Base-by-base conservation (phyloP, 2,888 invertebrate genomes). In the Phania funesta region DNA sequence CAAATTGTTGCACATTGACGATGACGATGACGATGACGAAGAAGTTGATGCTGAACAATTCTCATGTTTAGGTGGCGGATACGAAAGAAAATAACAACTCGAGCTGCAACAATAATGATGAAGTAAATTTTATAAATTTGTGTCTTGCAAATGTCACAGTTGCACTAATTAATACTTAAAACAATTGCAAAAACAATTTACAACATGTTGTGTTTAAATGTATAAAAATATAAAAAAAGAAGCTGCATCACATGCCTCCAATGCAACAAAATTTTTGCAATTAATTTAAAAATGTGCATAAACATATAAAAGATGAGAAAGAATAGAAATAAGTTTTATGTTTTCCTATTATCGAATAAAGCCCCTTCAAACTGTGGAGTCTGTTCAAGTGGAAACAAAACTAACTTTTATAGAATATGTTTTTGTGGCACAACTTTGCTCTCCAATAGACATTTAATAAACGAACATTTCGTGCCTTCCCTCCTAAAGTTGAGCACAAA, bases 161-260 rank as follows among this genome's bases (percentile, higher is more conserved):
- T 73, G 76, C 83, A 76, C 79, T 85, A 87, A 87, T 87, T 87
- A 86, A 87, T 87, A 86, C 82, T 79, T 84, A 70, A 75, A 86
- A 86, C 86, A 87, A 86, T 87, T 86, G 87, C 85, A 85, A 85
- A 85, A 88, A 87, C 87, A 87, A 88, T 88, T 87, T 87, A 85
- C 85, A 85, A 75, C 62, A 80, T 74, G 80, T 79, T 80, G 78
- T 76, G 67, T 32, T 52, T 62, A 76, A 67, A 75, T 58, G 50
- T 20, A 48, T 16, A 29, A 29, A 58, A 56, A 46, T 20, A 75
- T 46, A n/a, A 26, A 76, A 64, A 32, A 70, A 44, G 1, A 20
- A 32, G 9, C 35, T 13, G 7, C 44, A 26, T 29, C 26, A 58
- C 26, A 54, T 41, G 26, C 26, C 48, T 75, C 48, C 58, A 35